phyloP scores from a whole-genome alignment of 2,113 vertebrate genomes.

The Apteryx mantelli region DNA sequence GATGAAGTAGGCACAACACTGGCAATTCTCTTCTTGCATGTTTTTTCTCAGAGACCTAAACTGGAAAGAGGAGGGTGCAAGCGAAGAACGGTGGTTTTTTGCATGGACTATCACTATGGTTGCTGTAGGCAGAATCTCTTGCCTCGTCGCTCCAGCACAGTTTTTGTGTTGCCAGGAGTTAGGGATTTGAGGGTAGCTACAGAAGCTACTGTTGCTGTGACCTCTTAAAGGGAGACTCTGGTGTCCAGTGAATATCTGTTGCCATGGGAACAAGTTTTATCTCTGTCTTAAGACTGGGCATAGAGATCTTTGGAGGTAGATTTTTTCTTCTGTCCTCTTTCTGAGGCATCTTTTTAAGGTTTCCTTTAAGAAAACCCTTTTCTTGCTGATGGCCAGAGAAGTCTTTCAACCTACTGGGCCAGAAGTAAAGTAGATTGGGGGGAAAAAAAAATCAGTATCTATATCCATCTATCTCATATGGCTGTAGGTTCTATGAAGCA shows the following conservation, averaged over 20 bases:
- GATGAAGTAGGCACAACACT: background rate
- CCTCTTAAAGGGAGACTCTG: background rate
- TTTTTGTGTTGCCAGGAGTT: background rate
- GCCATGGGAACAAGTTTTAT: conserved; percentile 9
- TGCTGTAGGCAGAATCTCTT: background rate
- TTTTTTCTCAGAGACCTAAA: background rate
- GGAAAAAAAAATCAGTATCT: background rate
- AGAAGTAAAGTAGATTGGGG: background rate
- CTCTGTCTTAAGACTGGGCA: background rate
- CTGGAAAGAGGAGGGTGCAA: background rate
- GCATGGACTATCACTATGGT: fast-evolving
- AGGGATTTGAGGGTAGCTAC: background rate
- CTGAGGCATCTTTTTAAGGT: background rate
- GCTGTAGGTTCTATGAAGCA: background rate
- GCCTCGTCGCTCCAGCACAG: background rate
- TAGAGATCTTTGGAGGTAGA: background rate
- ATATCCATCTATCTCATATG: fast-evolving
- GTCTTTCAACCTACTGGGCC: background rate
- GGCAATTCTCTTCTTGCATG: background rate
- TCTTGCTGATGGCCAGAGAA: background rate
- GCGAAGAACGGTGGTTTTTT: background rate
- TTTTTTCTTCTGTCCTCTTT: background rate
- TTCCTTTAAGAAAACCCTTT: background rate
- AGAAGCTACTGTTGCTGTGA: background rate
- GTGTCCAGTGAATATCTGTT: background rate